phyloP scores from a whole-genome alignment of 2,888 invertebrate genomes.

The Sabatieria punctata region DNA sequence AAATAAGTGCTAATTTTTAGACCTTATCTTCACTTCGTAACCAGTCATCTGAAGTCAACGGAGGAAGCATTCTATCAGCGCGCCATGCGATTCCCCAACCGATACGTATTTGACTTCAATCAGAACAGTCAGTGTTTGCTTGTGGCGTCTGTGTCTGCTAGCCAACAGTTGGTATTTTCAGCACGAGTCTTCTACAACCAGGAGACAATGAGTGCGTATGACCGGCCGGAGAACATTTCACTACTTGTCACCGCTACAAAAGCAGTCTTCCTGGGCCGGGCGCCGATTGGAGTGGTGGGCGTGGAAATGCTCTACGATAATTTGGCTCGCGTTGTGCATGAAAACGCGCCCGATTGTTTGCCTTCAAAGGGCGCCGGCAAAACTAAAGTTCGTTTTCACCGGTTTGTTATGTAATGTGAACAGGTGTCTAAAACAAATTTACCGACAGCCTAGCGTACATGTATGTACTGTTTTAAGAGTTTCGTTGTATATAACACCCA shows the following conservation, averaged over 20 bases:
- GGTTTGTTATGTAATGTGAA: neutral
- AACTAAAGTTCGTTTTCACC: neutral
- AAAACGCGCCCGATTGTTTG: constrained; percentile 16
- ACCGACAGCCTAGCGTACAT: too few relatives aligned
- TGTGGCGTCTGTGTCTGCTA: neutral
- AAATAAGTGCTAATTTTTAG: too few relatives aligned
- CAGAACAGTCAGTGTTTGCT: constrained; percentile 17
- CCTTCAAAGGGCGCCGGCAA: neutral
- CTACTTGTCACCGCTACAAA: constrained; percentile 22
- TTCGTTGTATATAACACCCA: too few relatives aligned
- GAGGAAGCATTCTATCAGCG: constrained; percentile 27
- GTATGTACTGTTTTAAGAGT: too few relatives aligned
- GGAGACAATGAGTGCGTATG: constrained; percentile 19
- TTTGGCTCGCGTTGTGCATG: constrained; percentile 17
- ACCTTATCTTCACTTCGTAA: constrained; percentile 27
- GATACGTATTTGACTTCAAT: constrained; percentile 25
- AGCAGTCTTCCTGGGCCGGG: constrained; percentile 11
- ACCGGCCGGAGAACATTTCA: constrained; percentile 21
- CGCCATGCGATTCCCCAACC: constrained; percentile 22
- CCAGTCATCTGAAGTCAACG: constrained; percentile 20
- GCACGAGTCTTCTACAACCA: constrained; percentile 23
- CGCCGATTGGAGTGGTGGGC: constrained; percentile 26
- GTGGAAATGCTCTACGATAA: constrained; percentile 26
- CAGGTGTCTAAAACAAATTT: neutral
- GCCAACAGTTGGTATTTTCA: constrained; percentile 10